Percentiles rank a stretch among this genome's conserved stretches.
Conservation (phyloP, 2,113 vertebrate species). For the Scomber colias region DNA sequence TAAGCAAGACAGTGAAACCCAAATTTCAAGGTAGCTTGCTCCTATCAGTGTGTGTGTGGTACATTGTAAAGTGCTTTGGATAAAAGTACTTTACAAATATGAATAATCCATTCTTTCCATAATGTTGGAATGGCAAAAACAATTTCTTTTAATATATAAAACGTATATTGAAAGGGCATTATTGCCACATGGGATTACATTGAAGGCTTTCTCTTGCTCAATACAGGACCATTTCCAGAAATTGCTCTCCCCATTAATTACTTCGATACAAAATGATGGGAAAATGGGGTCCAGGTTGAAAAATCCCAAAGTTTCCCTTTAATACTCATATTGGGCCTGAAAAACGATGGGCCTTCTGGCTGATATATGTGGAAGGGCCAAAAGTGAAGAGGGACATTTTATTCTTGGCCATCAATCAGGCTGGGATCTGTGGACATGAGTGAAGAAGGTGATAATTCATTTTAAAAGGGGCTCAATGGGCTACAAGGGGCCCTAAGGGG, state of each 20-base stretch:
- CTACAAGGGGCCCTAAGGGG: conserved; percentile 60
- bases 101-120: background rate
- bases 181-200: too few species aligned
- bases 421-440: conserved; percentile 63
- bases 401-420: conserved; percentile 68
- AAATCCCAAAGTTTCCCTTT: background rate
- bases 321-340: conserved; percentile 62
- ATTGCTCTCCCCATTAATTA: too few species aligned
- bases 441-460: conserved; percentile 78
- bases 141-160: too few species aligned
- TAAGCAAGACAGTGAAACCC: background rate
- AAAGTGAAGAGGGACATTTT: conserved; percentile 75
- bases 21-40: too few species aligned
- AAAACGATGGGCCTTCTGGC: conserved; percentile 68
- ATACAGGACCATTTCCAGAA: too few species aligned
- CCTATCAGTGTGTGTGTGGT: background rate
- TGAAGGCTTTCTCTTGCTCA: too few species aligned
- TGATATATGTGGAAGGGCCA: conserved; percentile 74
- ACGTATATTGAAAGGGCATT: too few species aligned
- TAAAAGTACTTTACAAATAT: conserved; percentile 1
- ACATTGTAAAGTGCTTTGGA: background rate
- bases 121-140: too few species aligned
- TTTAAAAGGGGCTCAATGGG: conserved; percentile 70
- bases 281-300: too few species aligned
- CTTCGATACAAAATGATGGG: too few species aligned